phyloP scores from a whole-genome alignment of 2,888 invertebrate genomes.

The Tetranychus piercei region DNA sequence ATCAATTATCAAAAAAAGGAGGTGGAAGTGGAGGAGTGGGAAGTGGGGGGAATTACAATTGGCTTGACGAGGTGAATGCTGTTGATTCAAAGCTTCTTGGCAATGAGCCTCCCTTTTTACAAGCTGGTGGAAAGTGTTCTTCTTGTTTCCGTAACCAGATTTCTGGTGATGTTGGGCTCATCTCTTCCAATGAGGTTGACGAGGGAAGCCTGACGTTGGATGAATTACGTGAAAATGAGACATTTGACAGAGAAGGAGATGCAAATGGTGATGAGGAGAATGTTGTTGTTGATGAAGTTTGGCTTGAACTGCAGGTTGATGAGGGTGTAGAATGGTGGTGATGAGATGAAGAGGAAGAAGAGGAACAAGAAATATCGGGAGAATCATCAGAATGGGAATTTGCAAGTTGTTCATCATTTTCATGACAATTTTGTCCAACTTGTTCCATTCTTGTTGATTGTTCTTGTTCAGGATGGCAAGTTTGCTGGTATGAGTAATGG shows the following conservation, averaged over 20 bases:
- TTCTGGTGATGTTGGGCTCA: constrained; percentile 45
- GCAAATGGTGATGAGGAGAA: not conserved
- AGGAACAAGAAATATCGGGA: not conserved
- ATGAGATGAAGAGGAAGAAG: not conserved
- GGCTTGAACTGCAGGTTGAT: not conserved
- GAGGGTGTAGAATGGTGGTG: not conserved
- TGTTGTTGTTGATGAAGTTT: not conserved
- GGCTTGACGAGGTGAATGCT: constrained; percentile 8
- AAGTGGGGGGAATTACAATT: not conserved
- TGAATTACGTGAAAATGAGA: constrained; percentile 7
- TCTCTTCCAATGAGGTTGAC: constrained; percentile 27
- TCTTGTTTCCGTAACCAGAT: constrained; percentile 53
- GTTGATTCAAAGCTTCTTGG: constrained; percentile 51
- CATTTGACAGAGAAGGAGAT: not conserved
- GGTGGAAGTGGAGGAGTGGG: not conserved
- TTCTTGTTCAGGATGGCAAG: not conserved
- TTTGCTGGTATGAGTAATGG: not conserved
- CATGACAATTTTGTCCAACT: not conserved
- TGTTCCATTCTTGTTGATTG: not conserved
- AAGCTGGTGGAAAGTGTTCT: constrained; percentile 42
- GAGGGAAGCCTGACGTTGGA: constrained; percentile 17
- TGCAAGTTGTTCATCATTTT: not conserved
- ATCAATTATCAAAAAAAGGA: not conserved
- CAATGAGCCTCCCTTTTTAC: constrained; percentile 54
- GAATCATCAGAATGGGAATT: not conserved